Evolutionary conservation across 2,888 invertebrate species (phyloP).

Genomic region (Cepaea hortensis): DNA sequence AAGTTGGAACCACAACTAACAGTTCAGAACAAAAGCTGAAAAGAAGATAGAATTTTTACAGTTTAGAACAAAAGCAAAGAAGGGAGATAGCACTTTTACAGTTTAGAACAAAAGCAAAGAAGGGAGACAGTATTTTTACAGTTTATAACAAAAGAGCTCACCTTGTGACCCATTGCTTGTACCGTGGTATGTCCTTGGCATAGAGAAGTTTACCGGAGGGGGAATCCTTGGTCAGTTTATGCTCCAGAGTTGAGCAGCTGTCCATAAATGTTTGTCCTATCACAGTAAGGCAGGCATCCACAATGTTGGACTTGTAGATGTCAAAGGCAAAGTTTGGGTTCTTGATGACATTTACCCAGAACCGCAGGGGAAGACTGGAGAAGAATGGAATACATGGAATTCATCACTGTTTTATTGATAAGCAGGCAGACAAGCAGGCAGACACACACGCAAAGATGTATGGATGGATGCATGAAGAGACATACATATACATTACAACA

Average conservation of each 20-base stretch:
- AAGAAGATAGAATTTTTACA: too few relatives aligned
- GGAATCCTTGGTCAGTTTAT: constrained; percentile 98
- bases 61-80: too few relatives aligned
- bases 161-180: constrained; percentile 99
- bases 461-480: background rate
- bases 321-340: constrained; percentile 99
- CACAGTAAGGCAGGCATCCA: constrained; percentile 98
- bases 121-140: too few relatives aligned
- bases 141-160: constrained; percentile 74
- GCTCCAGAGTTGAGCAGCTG: constrained; percentile 98
- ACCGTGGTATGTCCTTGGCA: constrained; percentile 99
- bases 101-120: too few relatives aligned
- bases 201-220: constrained; percentile 98
- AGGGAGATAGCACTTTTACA: too few relatives aligned
- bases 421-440: too few relatives aligned
- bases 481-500: too few relatives aligned
- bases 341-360: constrained; percentile 99
- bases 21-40: too few relatives aligned
- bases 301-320: constrained; percentile 97
- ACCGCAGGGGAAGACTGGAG: constrained; percentile 83
- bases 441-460: background rate
- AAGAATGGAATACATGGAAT: constrained; percentile 45
- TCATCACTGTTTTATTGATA: background rate
- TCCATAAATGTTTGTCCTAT: constrained; percentile 99
- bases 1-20: too few relatives aligned